Evolutionary conservation across 2,888 invertebrate species (phyloP), one percentile per base, ranked within the genome.

Genomic region (Itoplectis maculator): DNA sequence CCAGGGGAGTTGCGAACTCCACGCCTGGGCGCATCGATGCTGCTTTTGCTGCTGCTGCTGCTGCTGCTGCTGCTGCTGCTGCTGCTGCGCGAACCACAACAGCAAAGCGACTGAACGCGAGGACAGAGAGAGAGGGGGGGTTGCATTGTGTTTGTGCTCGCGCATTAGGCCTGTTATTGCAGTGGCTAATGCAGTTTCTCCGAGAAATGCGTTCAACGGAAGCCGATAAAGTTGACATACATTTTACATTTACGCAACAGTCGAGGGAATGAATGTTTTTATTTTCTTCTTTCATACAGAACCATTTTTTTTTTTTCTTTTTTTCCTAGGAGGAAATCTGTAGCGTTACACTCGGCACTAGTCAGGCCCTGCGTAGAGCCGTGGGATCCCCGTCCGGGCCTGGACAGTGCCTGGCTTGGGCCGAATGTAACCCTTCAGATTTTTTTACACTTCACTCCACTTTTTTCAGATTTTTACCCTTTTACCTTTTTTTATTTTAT

Each of bases 21-120:
- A 23, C 75, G 74, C 40, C 79, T 70, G 42, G 82, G 20, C 75
- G 82, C 49, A 82, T 82, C 79, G 75, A 70, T 74, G 59, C 15
- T 59, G 8, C 15, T 37, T 29, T 29, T 23, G 54, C 13, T 59
- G 59, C 35, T 23, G 54, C 1, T 59, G 59, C 59, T 74, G 59
- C 15, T 59, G 8, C 15, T 37, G 56, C 29, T 23, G 54, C 13
- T 59, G 59, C 59, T 74, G 59, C 15, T 59, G 8, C 15, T 37
- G 56, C 29, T 23, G 54, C 13, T n/a, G 23, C n/a, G 59, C 15
- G n/a, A n/a, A n/a, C 8, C 59, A 15, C 1, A 37, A 15, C 59
- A 29, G 15, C 37, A 11, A 23, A 13, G 23, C 37, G 35, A 59
- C 35, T 59, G 13, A 29, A 51, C 51, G 51, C 51, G 51, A 51